Evolutionary conservation across 2,113 vertebrate species (phyloP).

Genomic region (Marmota monax): DNA sequence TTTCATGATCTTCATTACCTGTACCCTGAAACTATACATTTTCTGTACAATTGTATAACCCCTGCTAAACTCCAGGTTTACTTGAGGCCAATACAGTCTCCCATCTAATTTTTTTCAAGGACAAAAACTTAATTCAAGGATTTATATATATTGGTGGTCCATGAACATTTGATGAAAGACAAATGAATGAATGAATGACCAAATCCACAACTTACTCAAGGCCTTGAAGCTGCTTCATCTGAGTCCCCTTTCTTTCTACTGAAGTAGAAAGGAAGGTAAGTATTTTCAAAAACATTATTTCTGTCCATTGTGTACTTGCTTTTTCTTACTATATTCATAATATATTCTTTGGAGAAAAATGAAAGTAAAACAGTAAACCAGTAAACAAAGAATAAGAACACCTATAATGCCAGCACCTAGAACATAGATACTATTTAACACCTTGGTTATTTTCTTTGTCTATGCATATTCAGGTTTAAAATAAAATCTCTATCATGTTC

Average conservation of each 20-base stretch:
- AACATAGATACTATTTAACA: neutral
- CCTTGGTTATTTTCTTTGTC: constrained; percentile 27
- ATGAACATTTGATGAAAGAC: neutral
- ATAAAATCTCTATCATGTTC: constrained; percentile 10
- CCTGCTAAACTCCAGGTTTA: neutral
- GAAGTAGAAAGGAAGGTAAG: neutral
- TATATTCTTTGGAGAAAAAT: neutral
- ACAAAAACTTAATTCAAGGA: neutral
- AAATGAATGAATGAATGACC: neutral
- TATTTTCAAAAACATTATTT: constrained; percentile 17
- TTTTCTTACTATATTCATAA: neutral
- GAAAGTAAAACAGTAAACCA: neutral
- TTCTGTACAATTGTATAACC: neutral
- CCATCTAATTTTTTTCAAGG: constrained; percentile 22
- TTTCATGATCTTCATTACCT: neutral
- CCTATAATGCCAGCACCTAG: neutral
- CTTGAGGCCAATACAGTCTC: neutral
- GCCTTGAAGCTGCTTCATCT: neutral
- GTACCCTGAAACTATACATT: neutral
- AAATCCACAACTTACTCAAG: neutral
- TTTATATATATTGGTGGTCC: neutral
- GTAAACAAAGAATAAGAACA: constrained; percentile 12
- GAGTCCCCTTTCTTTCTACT: neutral
- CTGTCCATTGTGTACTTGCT: neutral
- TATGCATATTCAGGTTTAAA: neutral